A percentile compares a stretch with the other conserved stretches of the same genome.
These are phyloP conservation scores for Charanyca ferruginea DNA, from an alignment of 2,888 invertebrate species.

Conservation along the genomic window DNA sequence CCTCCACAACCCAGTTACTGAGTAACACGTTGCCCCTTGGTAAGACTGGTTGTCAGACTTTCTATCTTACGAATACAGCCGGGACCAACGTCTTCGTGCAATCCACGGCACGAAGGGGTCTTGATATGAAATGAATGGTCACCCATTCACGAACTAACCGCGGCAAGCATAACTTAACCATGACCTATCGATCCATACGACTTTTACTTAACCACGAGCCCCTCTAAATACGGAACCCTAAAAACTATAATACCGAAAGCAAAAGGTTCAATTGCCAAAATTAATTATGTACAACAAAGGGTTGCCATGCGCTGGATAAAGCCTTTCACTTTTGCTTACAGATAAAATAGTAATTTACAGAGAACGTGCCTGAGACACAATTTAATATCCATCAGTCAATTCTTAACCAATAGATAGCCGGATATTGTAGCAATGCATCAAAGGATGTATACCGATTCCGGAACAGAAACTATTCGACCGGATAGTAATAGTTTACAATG, in stretches of 20 bases:
- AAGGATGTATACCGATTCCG: conserved; percentile 16
- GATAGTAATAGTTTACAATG: conserved; percentile 40
- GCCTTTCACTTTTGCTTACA: background rate
- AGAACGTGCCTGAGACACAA: background rate
- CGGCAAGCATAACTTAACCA: no score
- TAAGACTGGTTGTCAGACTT: no score
- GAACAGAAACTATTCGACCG: conserved; percentile 34
- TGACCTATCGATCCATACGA: no score
- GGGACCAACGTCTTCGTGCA: no score
- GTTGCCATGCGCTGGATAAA: background rate
- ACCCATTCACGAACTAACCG: no score
- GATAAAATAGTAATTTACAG: background rate
- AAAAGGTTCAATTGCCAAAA: background rate
- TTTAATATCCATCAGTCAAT: background rate
- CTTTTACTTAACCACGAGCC: no score
- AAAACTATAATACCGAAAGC: background rate
- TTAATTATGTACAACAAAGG: background rate
- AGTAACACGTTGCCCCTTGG: no score
- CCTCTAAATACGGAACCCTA: background rate
- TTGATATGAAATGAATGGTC: no score
- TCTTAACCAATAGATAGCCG: conserved; percentile 1
- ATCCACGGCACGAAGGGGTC: no score
- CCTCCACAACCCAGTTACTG: no score
- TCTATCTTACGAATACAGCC: no score
- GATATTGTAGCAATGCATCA: conserved; percentile 46